Percentiles rank a stretch among this genome's conserved stretches.
These are phyloP conservation scores for Gymnocypris eckloni DNA, from an alignment of 2,797 vertebrate genomes.

Conservation along the genomic window DNA sequence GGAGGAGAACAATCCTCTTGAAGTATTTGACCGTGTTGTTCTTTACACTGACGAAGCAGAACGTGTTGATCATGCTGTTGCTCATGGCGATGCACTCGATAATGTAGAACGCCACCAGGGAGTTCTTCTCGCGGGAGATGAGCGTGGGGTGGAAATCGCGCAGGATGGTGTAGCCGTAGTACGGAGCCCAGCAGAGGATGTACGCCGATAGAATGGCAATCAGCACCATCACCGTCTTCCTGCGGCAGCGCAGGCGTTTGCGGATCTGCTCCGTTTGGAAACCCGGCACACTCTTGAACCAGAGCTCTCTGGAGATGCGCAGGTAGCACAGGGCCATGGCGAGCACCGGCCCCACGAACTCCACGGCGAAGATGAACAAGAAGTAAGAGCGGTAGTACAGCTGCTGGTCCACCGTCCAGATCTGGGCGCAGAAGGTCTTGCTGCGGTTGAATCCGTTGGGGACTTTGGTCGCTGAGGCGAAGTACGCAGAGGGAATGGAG, in stretches of 20 bases:
- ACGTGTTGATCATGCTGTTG: constrained; percentile 98
- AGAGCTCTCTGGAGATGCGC: constrained; percentile 90
- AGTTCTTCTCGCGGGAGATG: constrained; percentile 92
- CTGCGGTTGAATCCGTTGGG: constrained; percentile 77
- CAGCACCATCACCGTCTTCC: constrained; percentile 91
- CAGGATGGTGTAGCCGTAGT: constrained; percentile 91
- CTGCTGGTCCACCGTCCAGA: constrained; percentile 94
- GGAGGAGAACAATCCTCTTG: constrained; percentile 55
- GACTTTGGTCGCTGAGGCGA: constrained; percentile 86
- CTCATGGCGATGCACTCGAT: constrained; percentile 98
- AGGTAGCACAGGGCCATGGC: constrained; percentile 92
- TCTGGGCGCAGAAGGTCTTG: constrained; percentile 96
- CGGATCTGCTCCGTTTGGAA: constrained; percentile 95
- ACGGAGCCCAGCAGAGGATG: constrained; percentile 95
- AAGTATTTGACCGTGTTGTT: constrained; percentile 76
- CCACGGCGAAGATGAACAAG: constrained; percentile 90
- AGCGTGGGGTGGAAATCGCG: constrained; percentile 93
- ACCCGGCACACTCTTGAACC: constrained; percentile 95
- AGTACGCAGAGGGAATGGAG: constrained; percentile 95
- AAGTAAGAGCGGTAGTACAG: constrained; percentile 94
- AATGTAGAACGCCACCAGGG: constrained; percentile 92
- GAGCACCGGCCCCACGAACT: constrained; percentile 90
- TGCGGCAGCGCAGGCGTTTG: constrained; percentile 88
- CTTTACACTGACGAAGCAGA: constrained; percentile 93
- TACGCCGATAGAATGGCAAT: constrained; percentile 90